Conservation (phyloP, 2,113 vertebrate genomes). For the Syngnathus scovelli region DNA sequence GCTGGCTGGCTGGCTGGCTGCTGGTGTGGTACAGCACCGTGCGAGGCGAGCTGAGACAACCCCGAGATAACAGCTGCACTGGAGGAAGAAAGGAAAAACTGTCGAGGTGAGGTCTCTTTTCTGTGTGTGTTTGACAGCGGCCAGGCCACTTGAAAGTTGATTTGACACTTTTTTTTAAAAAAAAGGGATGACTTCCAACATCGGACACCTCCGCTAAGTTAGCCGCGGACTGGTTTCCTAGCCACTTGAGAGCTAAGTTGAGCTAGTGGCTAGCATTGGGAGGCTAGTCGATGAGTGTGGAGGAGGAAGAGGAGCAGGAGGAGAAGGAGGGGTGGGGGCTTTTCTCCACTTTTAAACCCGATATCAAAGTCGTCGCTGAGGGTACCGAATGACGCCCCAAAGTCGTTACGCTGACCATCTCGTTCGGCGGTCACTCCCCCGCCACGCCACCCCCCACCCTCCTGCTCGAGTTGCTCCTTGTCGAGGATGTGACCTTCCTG, state of each 20-base stretch:
- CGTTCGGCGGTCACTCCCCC: not conserved
- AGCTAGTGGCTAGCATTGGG: slow-evolving; percentile 36
- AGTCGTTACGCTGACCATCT: not conserved
- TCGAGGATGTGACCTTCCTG: slow-evolving; percentile 71
- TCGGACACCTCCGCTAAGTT: not conserved
- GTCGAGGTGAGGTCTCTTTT: slow-evolving; percentile 68
- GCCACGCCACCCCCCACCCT: not conserved
- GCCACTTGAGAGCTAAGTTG: slow-evolving; percentile 36
- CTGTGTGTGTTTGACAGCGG: not conserved
- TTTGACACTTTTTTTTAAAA: not conserved
- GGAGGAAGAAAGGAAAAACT: slow-evolving; percentile 88
- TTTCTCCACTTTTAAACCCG: slow-evolving; percentile 43
- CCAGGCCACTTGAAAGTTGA: not conserved
- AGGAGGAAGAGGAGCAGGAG: slow-evolving; percentile 3
- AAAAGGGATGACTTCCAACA: not conserved
- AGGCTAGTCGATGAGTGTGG: slow-evolving; percentile 7
- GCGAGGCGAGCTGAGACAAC: slow-evolving; percentile 94
- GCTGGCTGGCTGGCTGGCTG: slow-evolving; percentile 73
- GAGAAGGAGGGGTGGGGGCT: slow-evolving; percentile 51
- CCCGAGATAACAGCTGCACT: slow-evolving; percentile 94
- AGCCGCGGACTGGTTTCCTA: not conserved
- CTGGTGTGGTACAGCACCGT: slow-evolving; percentile 95
- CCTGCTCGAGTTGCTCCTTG: slow-evolving; percentile 15
- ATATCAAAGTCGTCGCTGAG: slow-evolving; percentile 25
- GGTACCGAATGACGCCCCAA: not conserved